phyloP scores from a whole-genome alignment of 2,113 vertebrate genomes.

The Seriola rivoliana region DNA sequence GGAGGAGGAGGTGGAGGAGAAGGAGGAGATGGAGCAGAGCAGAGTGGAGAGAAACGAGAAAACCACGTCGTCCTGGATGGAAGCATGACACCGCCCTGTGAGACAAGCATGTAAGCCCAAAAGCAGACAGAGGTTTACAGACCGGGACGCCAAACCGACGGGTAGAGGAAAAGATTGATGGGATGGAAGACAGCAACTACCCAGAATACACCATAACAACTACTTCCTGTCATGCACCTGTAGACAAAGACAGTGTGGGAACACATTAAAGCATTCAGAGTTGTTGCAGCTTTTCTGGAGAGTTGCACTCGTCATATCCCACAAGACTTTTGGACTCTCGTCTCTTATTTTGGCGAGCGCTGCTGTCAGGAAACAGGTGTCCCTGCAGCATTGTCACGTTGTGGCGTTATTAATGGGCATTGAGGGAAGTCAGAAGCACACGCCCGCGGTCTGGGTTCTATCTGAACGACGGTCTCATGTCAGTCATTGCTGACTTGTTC shows the following conservation, averaged over 20 bases:
- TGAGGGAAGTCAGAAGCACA: constrained; percentile 14
- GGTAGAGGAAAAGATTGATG: background rate
- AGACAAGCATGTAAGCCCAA: constrained; percentile 94
- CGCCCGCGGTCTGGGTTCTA: background rate
- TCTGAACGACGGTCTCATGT: constrained; percentile 1
- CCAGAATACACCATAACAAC: background rate
- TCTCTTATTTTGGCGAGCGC: background rate
- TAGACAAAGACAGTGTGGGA: constrained; percentile 35
- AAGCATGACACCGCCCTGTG: constrained; percentile 89
- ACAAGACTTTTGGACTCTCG: background rate
- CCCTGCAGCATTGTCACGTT: background rate
- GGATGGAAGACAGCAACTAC: constrained; percentile 7
- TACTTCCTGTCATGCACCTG: background rate
- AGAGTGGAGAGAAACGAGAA: constrained; percentile 88
- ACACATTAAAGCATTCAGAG: constrained; percentile 1
- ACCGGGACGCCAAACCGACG: background rate
- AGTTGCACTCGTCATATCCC: background rate
- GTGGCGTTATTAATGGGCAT: constrained; percentile 2
- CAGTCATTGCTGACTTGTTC: background rate
- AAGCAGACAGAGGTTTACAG: background rate
- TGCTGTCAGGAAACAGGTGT: background rate
- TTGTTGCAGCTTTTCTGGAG: constrained; percentile 1
- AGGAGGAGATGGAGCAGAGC: constrained; percentile 63
- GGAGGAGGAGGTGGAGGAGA: constrained; percentile 11
- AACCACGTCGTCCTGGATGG: constrained; percentile 92